Percentiles rank a stretch among this genome's conserved stretches.
Conservation (phyloP, 1,140 invertebrate species). For the Diachasma alloeum region DNA sequence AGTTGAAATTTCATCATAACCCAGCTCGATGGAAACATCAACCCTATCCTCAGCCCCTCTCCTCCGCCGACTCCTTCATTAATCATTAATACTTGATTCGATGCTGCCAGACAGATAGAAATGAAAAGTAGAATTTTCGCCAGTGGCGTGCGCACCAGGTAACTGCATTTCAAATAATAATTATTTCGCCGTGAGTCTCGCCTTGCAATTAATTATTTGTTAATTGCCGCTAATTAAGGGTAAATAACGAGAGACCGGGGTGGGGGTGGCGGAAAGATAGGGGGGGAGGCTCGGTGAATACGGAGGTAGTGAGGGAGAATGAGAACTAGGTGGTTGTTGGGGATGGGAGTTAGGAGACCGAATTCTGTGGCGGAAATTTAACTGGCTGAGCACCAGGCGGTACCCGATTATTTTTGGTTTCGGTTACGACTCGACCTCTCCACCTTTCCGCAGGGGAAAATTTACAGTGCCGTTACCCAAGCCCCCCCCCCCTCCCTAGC, state of each 20-base stretch:
- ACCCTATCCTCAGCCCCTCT: neutral
- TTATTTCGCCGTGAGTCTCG: conserved; percentile 30
- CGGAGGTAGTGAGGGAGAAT: conserved; percentile 32
- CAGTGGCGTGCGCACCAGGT: neutral
- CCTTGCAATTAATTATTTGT: conserved; percentile 49
- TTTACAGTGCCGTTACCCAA: conserved; percentile 37
- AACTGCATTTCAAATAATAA: conserved; percentile 36
- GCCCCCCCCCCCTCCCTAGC: too few relatives aligned
- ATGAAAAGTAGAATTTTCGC: neutral
- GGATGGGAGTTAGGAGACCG: conserved; percentile 38
- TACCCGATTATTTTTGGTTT: conserved; percentile 63
- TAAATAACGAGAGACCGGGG: conserved; percentile 50
- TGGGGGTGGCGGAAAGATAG: conserved; percentile 13
- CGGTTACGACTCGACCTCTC: conserved; percentile 45
- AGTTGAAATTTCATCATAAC: neutral
- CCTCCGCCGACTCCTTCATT: neutral
- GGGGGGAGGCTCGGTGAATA: conserved; percentile 37
- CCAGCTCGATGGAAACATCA: neutral
- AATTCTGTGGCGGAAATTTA: conserved; percentile 53
- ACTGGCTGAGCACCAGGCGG: conserved; percentile 53
- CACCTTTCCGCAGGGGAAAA: conserved; percentile 54
- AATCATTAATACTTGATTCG: neutral
- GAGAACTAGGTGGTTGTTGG: conserved; percentile 19
- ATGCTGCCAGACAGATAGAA: neutral
- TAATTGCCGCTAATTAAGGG: conserved; percentile 56